These are phyloP conservation scores for Pharmacophagus antenor DNA, from an alignment of 2,888 invertebrate species.

Conservation along the genomic window DNA sequence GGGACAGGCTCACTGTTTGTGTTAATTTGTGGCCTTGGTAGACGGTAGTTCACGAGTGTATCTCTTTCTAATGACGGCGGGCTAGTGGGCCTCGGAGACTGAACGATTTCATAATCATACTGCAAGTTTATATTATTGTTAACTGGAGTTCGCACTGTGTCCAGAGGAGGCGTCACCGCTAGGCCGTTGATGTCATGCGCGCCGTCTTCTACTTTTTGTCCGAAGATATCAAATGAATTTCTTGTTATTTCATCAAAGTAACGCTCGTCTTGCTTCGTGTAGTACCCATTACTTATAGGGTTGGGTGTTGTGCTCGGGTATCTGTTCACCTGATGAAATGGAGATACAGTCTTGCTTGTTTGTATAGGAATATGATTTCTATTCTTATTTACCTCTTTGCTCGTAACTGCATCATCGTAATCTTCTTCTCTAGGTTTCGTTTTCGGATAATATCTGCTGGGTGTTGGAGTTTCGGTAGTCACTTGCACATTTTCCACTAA, in stretches of 20 bases:
- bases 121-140: constrained; percentile 78
- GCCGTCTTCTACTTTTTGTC: constrained; percentile 82
- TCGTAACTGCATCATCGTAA: constrained; percentile 58
- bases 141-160: constrained; percentile 70
- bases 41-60: constrained; percentile 85
- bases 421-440: constrained; percentile 72
- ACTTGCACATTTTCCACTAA: constrained; percentile 70
- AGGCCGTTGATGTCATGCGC: constrained; percentile 71
- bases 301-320: constrained; percentile 76
- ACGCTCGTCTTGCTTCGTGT: constrained; percentile 84
- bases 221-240: constrained; percentile 87
- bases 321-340: constrained; percentile 51
- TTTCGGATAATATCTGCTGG: constrained; percentile 75
- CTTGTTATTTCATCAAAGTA: constrained; percentile 87
- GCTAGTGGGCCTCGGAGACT: constrained; percentile 55
- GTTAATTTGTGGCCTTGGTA: constrained; percentile 84
- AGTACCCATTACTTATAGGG: constrained; percentile 82
- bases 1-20: constrained; percentile 83
- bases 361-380: constrained; percentile 62
- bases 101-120: constrained; percentile 74
- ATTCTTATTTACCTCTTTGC: constrained; percentile 57
- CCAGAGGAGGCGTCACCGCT: constrained; percentile 70
- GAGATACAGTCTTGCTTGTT: constrained; percentile 57
- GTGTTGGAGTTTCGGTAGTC: constrained; percentile 75
- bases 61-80: constrained; percentile 83